Evolutionary conservation across 2,797 vertebrate genomes (phyloP).

Genomic region (Cossypha caffra): DNA sequence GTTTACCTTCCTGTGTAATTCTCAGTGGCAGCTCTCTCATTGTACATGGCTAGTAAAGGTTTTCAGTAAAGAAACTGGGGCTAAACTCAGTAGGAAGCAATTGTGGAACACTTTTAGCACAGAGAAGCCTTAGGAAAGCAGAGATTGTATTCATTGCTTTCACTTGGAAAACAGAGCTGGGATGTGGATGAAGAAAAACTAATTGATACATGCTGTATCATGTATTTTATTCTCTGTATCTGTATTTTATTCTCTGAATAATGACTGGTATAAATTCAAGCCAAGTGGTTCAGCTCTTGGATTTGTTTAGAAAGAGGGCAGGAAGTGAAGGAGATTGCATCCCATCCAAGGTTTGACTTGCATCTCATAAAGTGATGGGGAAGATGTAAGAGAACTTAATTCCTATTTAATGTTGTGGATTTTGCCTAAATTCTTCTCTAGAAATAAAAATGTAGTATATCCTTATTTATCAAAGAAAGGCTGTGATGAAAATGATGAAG

Average conservation of each 20-base stretch:
- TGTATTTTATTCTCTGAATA: background rate
- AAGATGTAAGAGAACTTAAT: background rate
- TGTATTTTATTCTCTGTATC: background rate
- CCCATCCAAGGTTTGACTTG: background rate
- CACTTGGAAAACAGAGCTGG: background rate
- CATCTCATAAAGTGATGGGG: background rate
- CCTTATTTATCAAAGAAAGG: background rate
- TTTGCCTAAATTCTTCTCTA: background rate
- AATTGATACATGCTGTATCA: background rate
- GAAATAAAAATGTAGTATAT: background rate
- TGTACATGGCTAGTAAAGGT: background rate
- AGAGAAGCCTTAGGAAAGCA: background rate
- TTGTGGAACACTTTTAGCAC: background rate
- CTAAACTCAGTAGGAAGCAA: background rate
- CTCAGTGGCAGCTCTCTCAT: background rate
- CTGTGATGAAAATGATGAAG: background rate
- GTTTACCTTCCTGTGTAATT: background rate
- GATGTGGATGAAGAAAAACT: background rate
- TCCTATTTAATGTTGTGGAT: background rate
- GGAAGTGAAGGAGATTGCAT: background rate
- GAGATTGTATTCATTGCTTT: background rate
- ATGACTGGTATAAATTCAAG: background rate
- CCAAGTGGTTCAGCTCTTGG: background rate
- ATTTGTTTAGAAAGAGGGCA: background rate
- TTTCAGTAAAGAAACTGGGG: background rate